Conservation (phyloP, 2,797 vertebrate species). For the Aulostomus chinensis region DNA sequence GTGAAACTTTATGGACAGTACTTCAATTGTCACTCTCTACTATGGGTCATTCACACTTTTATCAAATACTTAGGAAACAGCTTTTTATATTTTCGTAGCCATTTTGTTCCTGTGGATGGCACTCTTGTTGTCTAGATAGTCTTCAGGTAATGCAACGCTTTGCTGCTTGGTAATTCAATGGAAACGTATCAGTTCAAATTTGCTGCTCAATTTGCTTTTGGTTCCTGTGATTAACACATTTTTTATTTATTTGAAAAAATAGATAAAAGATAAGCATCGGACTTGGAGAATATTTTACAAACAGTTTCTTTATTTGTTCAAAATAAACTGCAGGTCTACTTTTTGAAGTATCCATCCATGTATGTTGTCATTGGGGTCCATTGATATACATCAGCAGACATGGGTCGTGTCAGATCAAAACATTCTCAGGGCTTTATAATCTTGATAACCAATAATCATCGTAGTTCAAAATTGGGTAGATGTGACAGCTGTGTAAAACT, state of each 20-base stretch:
- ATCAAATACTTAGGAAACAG: conserved; percentile 28
- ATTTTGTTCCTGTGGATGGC: conserved; percentile 53
- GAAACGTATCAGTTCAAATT: too few species aligned
- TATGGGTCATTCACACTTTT: conserved; percentile 5
- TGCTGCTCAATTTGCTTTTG: too few species aligned
- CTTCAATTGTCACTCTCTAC: conserved; percentile 10
- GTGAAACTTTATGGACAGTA: conserved; percentile 54
- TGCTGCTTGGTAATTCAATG: too few species aligned
- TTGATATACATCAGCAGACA: not conserved
- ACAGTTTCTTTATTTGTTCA: too few species aligned
- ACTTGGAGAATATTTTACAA: too few species aligned
- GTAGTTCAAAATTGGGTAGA: not conserved
- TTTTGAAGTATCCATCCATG: not conserved
- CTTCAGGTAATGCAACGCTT: too few species aligned
- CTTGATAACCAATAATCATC: too few species aligned
- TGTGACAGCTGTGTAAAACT: not conserved
- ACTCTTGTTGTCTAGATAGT: conserved; percentile 5
- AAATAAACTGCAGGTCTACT: conserved; percentile 6
- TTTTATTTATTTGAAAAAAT: too few species aligned
- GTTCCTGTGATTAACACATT: too few species aligned
- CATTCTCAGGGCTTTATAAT: too few species aligned
- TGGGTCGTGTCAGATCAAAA: too few species aligned
- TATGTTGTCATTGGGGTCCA: not conserved
- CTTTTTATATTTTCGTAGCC: conserved; percentile 37
- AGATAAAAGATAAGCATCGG: too few species aligned